These are phyloP conservation scores for Scaptodrosophila lebanonensis DNA, from an alignment of 1,140 invertebrate species.

Conservation along the genomic window DNA sequence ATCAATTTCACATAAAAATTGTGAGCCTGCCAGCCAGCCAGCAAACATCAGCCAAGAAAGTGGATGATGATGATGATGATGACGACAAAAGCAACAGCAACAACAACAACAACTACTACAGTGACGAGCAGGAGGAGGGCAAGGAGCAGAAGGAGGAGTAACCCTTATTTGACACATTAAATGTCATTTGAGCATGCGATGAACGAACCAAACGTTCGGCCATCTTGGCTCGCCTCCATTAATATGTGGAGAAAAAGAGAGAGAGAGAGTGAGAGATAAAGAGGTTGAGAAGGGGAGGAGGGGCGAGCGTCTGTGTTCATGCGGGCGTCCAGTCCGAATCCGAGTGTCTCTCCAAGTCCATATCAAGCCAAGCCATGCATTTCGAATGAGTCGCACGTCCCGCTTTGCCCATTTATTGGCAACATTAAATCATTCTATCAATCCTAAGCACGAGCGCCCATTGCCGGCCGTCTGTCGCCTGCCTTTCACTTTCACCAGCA, in stretches of 20 bases:
- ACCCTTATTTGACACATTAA: conserved; percentile 73
- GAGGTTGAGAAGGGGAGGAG: too few species aligned
- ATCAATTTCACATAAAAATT: conserved; percentile 75
- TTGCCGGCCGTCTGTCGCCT: conserved; percentile 3
- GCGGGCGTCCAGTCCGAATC: too few species aligned
- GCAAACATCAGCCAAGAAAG: conserved; percentile 44
- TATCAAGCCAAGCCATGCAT: conserved; percentile 43
- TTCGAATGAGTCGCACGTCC: conserved; percentile 67
- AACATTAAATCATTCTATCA: conserved; percentile 74
- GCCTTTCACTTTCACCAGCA: conserved; percentile 1
- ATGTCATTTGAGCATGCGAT: conserved; percentile 69
- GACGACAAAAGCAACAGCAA: conserved; percentile 3
- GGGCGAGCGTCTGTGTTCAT: too few species aligned
- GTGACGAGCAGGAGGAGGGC: conserved; percentile 2
- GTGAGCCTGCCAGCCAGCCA: conserved; percentile 26
- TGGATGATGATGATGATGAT: conserved; percentile 57
- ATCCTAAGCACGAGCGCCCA: conserved; percentile 58
- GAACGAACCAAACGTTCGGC: conserved; percentile 44
- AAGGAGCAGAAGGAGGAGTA: conserved; percentile 20
- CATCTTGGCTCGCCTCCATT: conserved; percentile 50
- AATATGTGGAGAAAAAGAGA: too few species aligned
- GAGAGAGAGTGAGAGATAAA: too few species aligned
- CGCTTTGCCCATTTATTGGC: conserved; percentile 63
- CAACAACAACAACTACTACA: neutral
- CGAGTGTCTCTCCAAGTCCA: neutral